phyloP scores from a whole-genome alignment of 2,888 invertebrate genomes.

The Synanthedon formicaeformis region DNA sequence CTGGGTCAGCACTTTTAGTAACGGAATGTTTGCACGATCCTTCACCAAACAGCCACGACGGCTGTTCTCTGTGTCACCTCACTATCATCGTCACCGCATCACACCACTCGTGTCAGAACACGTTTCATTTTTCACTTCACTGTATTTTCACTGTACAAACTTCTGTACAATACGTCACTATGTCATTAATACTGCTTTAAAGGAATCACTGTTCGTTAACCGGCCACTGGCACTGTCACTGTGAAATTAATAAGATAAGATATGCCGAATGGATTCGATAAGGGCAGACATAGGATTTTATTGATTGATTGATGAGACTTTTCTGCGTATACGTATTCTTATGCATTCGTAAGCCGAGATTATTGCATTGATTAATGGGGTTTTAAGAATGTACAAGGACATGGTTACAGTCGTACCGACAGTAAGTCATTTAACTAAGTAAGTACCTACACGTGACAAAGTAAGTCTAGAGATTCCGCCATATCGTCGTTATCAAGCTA shows the following conservation, averaged over 20 bases:
- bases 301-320: not conserved
- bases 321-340: too few species aligned
- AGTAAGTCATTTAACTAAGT: too few species aligned
- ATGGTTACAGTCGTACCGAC: too few species aligned
- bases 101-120: slow-evolving; percentile 20
- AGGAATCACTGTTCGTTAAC: slow-evolving; percentile 21
- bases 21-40: slow-evolving; percentile 56
- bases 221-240: slow-evolving; percentile 22
- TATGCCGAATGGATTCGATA: too few species aligned
- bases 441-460: too few species aligned
- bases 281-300: too few species aligned
- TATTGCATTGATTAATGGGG: too few species aligned
- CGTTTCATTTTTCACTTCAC: not conserved
- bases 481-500: too few species aligned
- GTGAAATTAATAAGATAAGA: slow-evolving; percentile 12
- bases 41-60: slow-evolving; percentile 41
- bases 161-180: too few species aligned
- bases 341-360: too few species aligned
- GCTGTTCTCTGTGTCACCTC: slow-evolving; percentile 47
- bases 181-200: not conserved
- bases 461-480: too few species aligned
- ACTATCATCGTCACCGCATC: slow-evolving; percentile 37
- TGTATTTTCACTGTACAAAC: slow-evolving; percentile 20
- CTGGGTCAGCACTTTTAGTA: slow-evolving; percentile 63
- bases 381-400: too few species aligned